Evolutionary conservation across 2,797 vertebrate species (phyloP).

Genomic region (Bothrops alternatus): DNA sequence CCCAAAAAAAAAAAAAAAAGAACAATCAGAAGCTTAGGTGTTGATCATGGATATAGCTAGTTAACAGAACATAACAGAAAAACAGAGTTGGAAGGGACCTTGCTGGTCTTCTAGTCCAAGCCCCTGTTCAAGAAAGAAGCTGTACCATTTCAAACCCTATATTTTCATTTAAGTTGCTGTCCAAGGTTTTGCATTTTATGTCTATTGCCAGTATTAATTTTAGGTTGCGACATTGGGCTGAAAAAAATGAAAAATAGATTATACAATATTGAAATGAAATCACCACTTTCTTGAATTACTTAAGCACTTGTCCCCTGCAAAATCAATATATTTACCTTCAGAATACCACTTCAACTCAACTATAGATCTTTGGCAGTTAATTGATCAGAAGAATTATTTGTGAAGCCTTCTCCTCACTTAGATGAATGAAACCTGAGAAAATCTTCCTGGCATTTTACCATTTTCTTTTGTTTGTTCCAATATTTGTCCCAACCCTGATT

Average conservation of each 20-base stretch:
- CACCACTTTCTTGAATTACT: not conserved
- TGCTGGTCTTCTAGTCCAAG: not conserved
- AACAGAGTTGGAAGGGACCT: not conserved
- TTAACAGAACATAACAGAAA: not conserved
- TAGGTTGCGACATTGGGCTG: not conserved
- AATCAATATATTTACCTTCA: not conserved
- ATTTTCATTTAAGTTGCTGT: not conserved
- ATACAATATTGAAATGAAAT: not conserved
- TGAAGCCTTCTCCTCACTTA: not conserved
- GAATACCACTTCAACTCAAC: not conserved
- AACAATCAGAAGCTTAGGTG: not conserved
- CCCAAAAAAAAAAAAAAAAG: not conserved
- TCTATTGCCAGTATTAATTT: not conserved
- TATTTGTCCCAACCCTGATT: not conserved
- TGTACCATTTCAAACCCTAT: not conserved
- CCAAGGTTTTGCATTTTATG: not conserved
- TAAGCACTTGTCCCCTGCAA: not conserved
- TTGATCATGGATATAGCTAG: not conserved
- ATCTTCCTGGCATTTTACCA: not conserved
- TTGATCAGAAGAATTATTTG: not conserved
- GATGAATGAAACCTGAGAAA: not conserved
- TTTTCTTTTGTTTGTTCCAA: not conserved
- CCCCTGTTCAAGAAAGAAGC: not conserved
- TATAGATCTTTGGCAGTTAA: not conserved
- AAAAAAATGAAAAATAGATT: not conserved